phyloP scores from a whole-genome alignment of 1,140 invertebrate species.

The Lineus longissimus region DNA sequence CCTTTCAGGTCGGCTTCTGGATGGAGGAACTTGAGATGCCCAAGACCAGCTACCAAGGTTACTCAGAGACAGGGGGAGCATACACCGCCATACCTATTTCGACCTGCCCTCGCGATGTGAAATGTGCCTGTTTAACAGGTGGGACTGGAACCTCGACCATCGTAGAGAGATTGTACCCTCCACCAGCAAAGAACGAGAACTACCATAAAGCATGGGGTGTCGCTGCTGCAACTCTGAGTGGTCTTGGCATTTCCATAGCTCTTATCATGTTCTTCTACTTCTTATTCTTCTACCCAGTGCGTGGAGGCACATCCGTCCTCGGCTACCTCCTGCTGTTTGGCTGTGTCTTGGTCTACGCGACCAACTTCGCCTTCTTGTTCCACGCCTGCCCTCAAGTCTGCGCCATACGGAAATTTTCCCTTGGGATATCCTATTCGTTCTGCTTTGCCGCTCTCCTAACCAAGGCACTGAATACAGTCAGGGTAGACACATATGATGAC shows the following conservation, averaged over 20 bases:
- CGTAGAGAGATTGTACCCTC: slow-evolving; percentile 13
- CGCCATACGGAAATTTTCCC: slow-evolving; percentile 50
- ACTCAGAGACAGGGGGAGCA: neutral
- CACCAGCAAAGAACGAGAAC: slow-evolving; percentile 35
- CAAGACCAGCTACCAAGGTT: neutral
- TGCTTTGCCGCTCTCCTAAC: slow-evolving; percentile 56
- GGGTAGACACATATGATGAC: slow-evolving; percentile 42
- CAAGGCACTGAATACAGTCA: slow-evolving; percentile 55
- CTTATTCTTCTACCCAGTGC: slow-evolving; percentile 52
- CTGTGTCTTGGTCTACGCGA: slow-evolving; percentile 53
- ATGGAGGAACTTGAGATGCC: neutral
- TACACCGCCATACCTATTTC: neutral
- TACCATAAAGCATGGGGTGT: slow-evolving; percentile 54
- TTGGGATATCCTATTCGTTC: slow-evolving; percentile 54
- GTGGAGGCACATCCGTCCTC: slow-evolving; percentile 55
- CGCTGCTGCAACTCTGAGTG: slow-evolving; percentile 48
- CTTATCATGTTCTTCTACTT: slow-evolving; percentile 55
- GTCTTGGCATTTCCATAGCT: slow-evolving; percentile 45
- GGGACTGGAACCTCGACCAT: neutral
- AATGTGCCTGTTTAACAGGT: slow-evolving; percentile 13
- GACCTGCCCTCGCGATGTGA: neutral
- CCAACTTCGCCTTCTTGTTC: slow-evolving; percentile 57
- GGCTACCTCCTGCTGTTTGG: slow-evolving; percentile 57
- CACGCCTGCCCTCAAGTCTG: slow-evolving; percentile 53
- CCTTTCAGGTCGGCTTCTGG: neutral